phyloP scores from a whole-genome alignment of 2,888 invertebrate species.

The Hybos culiciformis region DNA sequence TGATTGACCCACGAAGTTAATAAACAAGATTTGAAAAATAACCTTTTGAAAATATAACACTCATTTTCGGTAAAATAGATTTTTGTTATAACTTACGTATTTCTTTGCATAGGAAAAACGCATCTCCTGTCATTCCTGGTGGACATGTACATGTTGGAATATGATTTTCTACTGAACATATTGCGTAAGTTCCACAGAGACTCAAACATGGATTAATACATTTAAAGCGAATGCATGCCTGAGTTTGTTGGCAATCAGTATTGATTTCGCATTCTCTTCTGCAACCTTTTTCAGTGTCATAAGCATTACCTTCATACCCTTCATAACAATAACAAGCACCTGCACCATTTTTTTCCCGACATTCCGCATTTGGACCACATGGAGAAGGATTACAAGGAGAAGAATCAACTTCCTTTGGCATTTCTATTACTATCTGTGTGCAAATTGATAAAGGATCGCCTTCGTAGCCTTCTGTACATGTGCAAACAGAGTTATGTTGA shows the following conservation, averaged over 20 bases:
- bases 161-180: slow-evolving; percentile 65
- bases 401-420: slow-evolving; percentile 48
- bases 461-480: slow-evolving; percentile 67
- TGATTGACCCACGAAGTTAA: too few relatives aligned
- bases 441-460: slow-evolving; percentile 60
- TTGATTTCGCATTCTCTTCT: slow-evolving; percentile 65
- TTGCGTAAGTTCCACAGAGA: slow-evolving; percentile 67
- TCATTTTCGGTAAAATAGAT: background rate
- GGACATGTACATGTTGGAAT: slow-evolving; percentile 67
- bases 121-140: slow-evolving; percentile 63
- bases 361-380: slow-evolving; percentile 75
- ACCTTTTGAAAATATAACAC: too few relatives aligned
- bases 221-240: slow-evolving; percentile 68
- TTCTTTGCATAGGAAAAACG: slow-evolving; percentile 61
- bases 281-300: slow-evolving; percentile 51
- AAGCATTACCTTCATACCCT: slow-evolving; percentile 72
- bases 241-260: slow-evolving; percentile 54
- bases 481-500: slow-evolving; percentile 68
- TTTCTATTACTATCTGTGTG: slow-evolving; percentile 34
- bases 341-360: slow-evolving; percentile 66
- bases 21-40: too few relatives aligned
- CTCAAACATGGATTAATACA: slow-evolving; percentile 76
- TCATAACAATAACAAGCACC: slow-evolving; percentile 72
- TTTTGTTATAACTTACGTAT: slow-evolving; percentile 23
- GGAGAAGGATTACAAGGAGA: slow-evolving; percentile 72